Conservation (phyloP, 2,888 invertebrate species). For the Smittia aterrima region DNA sequence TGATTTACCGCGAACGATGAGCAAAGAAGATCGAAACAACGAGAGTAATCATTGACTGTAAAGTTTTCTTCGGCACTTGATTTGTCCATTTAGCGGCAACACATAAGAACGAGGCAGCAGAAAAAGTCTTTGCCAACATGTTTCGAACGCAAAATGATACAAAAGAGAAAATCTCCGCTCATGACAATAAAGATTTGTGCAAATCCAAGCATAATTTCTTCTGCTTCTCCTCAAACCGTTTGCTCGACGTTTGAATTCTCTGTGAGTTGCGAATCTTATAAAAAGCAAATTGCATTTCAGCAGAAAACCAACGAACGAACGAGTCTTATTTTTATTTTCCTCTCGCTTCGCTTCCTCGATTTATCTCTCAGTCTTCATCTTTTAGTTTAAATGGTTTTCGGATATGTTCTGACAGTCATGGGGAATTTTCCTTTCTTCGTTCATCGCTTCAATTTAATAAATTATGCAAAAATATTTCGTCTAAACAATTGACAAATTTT, state of each 20-base stretch:
- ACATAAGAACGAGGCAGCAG: not conserved
- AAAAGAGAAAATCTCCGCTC: slow-evolving; percentile 14
- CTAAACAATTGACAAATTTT: no score
- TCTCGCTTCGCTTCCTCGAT: no score
- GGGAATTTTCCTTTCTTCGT: no score
- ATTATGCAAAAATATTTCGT: no score
- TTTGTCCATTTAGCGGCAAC: not conserved
- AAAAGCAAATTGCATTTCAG: slow-evolving; percentile 4
- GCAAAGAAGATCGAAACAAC: not conserved
- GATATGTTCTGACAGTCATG: no score
- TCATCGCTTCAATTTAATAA: no score
- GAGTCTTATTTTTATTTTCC: no score
- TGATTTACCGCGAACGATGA: not conserved
- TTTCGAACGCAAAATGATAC: slow-evolving; percentile 1
- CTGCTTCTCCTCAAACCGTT: not conserved
- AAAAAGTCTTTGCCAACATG: not conserved
- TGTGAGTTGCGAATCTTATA: not conserved
- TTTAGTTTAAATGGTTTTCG: no score
- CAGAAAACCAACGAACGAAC: not conserved
- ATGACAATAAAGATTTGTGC: slow-evolving; percentile 21
- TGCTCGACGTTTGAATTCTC: slow-evolving; percentile 7
- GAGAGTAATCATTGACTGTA: not conserved
- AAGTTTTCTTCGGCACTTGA: not conserved
- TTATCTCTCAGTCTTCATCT: no score
- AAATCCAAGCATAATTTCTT: slow-evolving; percentile 33